Base-by-base conservation (phyloP, 2,113 vertebrate species). In the Laterallus jamaicensis region DNA sequence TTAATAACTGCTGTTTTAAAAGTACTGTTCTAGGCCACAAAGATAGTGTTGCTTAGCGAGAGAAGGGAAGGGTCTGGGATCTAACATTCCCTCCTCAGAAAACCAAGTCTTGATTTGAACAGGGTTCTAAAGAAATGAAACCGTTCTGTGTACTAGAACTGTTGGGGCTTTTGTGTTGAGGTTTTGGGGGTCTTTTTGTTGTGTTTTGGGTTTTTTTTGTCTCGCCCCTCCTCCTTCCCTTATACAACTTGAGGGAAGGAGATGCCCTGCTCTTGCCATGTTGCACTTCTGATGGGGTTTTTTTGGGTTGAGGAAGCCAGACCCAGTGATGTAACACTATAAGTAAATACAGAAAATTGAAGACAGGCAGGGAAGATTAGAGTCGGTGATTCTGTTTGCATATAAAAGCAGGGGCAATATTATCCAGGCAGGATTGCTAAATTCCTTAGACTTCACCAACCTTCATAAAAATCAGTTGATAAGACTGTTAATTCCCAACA, bases 1-100 rank as follows among this genome's bases (percentile, higher is more conserved):
- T 97, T 90, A 93, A 85, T 96, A 95, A 96, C 97, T 97, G 92
- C 94, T 96, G 95, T 92, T 95, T 94, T 88, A 80, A 82, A 93
- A 89, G 91, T 97, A 94, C 92, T 96, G 91, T 94, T 94, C 17
- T 79, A 83, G 91, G 77, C 86, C 80, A 70, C 88, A 95, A 78
- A 74, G 88, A 85, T 88, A 95, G 76, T n/a, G 60, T 95, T 94
- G 78, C 79, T 95, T 95, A 91, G 88, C 64, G 62, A 86, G 40
- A 76, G 71, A 86, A 95, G 74, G 90, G 81, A 82, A 95, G 70
- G 87, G 87, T 90, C 80, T 95, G 94, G 86, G 91, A 80, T 92
- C 77, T 66, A 56, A 71, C 70, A 56, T 58, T 60, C 75, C 80
- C 79, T 89, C 88, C 75, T 90, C 75, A 87, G 77, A 95, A 96